A percentile compares a stretch with the other conserved stretches of the same genome.
phyloP scores from a whole-genome alignment of 2,888 invertebrate genomes.

The Molorchus minor region DNA sequence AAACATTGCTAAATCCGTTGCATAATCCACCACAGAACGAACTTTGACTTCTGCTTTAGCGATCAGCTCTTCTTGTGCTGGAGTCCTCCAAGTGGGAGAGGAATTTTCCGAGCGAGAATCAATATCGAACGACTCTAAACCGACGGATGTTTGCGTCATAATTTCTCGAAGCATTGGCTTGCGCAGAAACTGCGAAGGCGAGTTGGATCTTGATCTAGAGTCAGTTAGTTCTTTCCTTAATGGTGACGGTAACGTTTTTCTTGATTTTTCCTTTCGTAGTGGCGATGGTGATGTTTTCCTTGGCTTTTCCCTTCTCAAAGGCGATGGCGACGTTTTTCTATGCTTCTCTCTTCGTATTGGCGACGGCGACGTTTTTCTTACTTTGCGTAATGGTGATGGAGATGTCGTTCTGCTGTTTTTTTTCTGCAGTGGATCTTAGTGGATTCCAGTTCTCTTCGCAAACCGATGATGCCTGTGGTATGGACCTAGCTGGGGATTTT shows the following conservation, averaged over 20 bases:
- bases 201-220: constrained; percentile 29
- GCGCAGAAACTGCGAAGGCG: constrained; percentile 44
- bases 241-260: neutral
- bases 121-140: constrained; percentile 55
- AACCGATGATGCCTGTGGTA: constrained; percentile 40
- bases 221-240: neutral
- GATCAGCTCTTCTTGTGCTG: constrained; percentile 67
- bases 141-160: constrained; percentile 59
- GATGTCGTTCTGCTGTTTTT: constrained; percentile 17
- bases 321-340: constrained; percentile 34
- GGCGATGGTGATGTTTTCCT: constrained; percentile 1
- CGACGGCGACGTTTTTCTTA: constrained; percentile 42
- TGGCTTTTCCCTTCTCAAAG: constrained; percentile 27
- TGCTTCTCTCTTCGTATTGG: constrained; percentile 32
- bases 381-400: constrained; percentile 15
- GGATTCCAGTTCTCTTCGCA: constrained; percentile 42
- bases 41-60: constrained; percentile 74
- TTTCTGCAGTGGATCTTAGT: constrained; percentile 15
- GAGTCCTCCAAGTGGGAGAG: constrained; percentile 33
- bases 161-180: constrained; percentile 57
- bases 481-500: constrained; percentile 24
- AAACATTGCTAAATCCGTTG: constrained; percentile 79
- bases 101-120: constrained; percentile 35
- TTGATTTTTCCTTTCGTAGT: too few relatives aligned
- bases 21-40: constrained; percentile 74